Percentiles rank a stretch among this genome's conserved stretches.
These are phyloP conservation scores for Irena cyanogastra DNA, from an alignment of 2,113 vertebrate genomes.

Conservation along the genomic window DNA sequence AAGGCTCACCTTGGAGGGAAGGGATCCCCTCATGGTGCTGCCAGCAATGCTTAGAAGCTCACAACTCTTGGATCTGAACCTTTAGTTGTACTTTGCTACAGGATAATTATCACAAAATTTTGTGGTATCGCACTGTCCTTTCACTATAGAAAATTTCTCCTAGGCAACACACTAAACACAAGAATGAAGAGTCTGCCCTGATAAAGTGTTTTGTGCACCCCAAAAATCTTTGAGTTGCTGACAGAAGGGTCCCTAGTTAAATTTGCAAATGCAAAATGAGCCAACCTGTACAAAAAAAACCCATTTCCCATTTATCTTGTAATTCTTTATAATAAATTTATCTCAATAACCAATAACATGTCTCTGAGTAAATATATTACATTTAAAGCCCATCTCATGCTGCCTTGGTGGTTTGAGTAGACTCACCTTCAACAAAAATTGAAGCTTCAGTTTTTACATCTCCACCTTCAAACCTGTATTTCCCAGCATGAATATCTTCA, in stretches of 20 bases:
- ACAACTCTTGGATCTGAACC: not conserved
- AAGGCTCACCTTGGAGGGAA: not conserved
- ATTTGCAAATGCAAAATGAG: not conserved
- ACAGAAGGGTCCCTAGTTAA: not conserved
- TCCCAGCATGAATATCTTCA: slow-evolving; percentile 77
- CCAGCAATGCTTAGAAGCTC: not conserved
- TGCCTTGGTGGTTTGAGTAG: not conserved
- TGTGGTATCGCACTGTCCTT: not conserved
- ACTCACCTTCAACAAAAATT: slow-evolving; percentile 64
- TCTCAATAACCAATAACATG: not conserved
- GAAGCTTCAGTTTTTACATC: slow-evolving; percentile 56
- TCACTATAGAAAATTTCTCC: not conserved
- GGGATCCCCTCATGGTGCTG: not conserved
- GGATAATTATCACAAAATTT: not conserved
- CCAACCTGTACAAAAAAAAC: not conserved
- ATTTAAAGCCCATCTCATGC: not conserved
- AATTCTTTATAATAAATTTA: not conserved
- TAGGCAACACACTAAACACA: not conserved
- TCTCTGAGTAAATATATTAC: not conserved
- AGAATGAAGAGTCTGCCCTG: not conserved
- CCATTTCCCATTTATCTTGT: not conserved
- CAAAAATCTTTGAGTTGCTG: not conserved
- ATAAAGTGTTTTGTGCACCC: not conserved
- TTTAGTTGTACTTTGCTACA: not conserved
- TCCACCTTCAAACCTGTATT: slow-evolving; percentile 81